Conservation (phyloP, 1,140 invertebrate species). For the Polyergus mexicanus region DNA sequence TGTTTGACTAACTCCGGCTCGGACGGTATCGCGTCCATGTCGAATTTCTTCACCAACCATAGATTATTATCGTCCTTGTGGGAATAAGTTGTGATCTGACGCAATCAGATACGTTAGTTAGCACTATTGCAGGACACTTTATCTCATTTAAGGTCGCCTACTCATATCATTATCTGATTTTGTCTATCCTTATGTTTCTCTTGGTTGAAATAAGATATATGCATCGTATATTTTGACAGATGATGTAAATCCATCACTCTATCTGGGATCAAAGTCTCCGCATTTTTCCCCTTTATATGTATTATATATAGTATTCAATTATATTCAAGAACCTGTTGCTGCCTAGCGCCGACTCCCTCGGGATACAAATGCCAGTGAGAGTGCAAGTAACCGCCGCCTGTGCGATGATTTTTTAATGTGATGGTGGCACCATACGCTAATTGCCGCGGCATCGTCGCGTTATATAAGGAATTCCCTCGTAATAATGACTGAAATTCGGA, state of each 20-base stretch:
- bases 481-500: conserved; percentile 98
- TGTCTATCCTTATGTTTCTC: not conserved
- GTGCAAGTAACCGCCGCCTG: conserved; percentile 98
- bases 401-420: conserved; percentile 97
- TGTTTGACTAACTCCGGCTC: conserved; percentile 90
- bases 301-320: not conserved
- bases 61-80: conserved; percentile 99
- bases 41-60: conserved; percentile 95
- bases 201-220: not conserved
- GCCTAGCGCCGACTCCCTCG: conserved; percentile 95
- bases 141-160: not conserved
- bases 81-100: conserved; percentile 97
- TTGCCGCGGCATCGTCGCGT: conserved; percentile 96
- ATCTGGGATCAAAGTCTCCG: not conserved
- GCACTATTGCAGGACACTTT: not conserved
- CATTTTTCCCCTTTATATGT: not conserved
- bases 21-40: conserved; percentile 87
- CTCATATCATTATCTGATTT: not conserved
- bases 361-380: conserved; percentile 99
- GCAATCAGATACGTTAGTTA: conserved; percentile 33
- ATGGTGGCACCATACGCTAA: conserved; percentile 96
- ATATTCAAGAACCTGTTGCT: conserved; percentile 92
- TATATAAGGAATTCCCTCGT: conserved; percentile 98
- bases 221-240: not conserved
- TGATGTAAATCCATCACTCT: not conserved